Evolutionary conservation across 2,888 invertebrate genomes (phyloP).

Genomic region (Mythimna ferrago): DNA sequence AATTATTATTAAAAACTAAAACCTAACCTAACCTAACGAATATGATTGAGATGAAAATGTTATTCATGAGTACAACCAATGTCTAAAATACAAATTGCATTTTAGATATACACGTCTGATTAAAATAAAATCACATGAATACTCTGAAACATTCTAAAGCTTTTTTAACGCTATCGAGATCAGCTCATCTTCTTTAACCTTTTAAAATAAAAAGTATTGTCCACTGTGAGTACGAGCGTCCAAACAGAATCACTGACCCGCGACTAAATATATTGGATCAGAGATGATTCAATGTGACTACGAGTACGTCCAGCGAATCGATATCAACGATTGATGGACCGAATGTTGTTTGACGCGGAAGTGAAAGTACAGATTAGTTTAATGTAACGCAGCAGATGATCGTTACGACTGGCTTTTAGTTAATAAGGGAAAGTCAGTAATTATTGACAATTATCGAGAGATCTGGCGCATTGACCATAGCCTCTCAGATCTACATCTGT

Average conservation of each 20-base stretch:
- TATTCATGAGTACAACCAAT: too few species aligned
- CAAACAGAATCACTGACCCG: background rate
- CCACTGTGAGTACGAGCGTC: background rate
- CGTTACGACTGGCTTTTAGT: constrained; percentile 8
- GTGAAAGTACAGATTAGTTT: constrained; percentile 32
- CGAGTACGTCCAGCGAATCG: background rate
- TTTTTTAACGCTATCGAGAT: too few species aligned
- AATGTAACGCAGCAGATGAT: constrained; percentile 35
- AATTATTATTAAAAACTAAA: too few species aligned
- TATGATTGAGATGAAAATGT: too few species aligned
- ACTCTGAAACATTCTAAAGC: background rate
- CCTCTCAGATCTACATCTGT: too few species aligned
- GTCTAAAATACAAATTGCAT: too few species aligned
- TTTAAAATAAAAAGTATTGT: background rate
- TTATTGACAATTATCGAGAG: constrained; percentile 10
- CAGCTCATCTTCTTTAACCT: background rate
- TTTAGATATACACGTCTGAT: background rate
- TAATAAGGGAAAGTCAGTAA: constrained; percentile 27
- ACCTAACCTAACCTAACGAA: too few species aligned
- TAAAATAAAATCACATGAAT: too few species aligned
- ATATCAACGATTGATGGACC: constrained; percentile 8
- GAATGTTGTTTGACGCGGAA: constrained; percentile 22
- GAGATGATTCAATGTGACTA: background rate
- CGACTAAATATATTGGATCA: background rate
- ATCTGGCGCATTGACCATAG: background rate